Conservation (phyloP, 1,140 invertebrate genomes). For the Leucophenga varia region DNA sequence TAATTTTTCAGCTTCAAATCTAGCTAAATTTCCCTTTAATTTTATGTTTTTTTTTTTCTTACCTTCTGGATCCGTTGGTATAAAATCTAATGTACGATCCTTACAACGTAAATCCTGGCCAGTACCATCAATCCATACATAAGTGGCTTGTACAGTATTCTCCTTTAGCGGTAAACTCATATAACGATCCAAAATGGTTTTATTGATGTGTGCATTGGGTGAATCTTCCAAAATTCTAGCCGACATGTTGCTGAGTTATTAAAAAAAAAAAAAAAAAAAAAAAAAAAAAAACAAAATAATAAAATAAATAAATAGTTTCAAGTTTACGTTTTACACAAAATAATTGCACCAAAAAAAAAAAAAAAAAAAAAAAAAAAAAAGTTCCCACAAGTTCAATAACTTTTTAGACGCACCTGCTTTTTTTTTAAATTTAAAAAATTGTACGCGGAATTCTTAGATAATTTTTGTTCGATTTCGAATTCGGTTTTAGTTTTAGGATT, state of each 20-base stretch:
- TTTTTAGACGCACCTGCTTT: too few species aligned
- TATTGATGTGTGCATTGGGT: slow-evolving; percentile 64
- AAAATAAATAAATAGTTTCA: slow-evolving; percentile 18
- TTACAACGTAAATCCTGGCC: slow-evolving; percentile 80
- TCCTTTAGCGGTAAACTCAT: slow-evolving; percentile 70
- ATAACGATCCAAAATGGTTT: slow-evolving; percentile 70
- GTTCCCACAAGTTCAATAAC: too few species aligned
- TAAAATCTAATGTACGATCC: slow-evolving; percentile 73
- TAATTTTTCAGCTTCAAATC: too few species aligned
- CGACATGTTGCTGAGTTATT: slow-evolving; percentile 36
- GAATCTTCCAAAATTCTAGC: slow-evolving; percentile 55
- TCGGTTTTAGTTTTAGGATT: too few species aligned
- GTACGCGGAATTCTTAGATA: too few species aligned
- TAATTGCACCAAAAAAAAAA: background rate
- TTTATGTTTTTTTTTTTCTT: too few species aligned
- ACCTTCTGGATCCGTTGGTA: slow-evolving; percentile 69
- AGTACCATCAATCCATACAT: slow-evolving; percentile 89
- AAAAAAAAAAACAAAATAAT: slow-evolving; percentile 13
- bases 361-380: too few species aligned
- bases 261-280: slow-evolving; percentile 2
- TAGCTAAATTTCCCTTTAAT: too few species aligned
- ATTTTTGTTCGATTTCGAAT: too few species aligned
- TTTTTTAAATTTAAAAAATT: too few species aligned
- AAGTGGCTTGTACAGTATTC: slow-evolving; percentile 70
- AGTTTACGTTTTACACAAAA: background rate